A percentile compares a stretch with the other conserved stretches of the same genome.
Conservation (phyloP, 2,797 vertebrate genomes). For the Xyrichtys novacula region DNA sequence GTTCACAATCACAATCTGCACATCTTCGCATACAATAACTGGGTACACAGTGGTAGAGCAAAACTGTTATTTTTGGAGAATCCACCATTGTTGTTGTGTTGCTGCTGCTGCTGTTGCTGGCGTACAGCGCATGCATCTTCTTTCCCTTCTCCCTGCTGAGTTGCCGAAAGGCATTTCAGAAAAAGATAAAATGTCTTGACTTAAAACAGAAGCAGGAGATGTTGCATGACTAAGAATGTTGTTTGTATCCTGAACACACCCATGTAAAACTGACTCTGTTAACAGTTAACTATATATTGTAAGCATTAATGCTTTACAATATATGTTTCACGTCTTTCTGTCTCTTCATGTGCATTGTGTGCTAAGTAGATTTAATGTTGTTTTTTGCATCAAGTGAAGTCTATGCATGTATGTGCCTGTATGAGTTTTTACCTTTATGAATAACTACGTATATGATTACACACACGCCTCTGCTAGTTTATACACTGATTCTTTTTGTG, state of each 20-base stretch:
- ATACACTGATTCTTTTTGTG: background rate
- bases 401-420: background rate
- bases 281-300: constrained; percentile 14
- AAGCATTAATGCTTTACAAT: constrained; percentile 18
- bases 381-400: background rate
- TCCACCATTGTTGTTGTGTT: constrained; percentile 17
- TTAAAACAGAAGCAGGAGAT: constrained; percentile 47
- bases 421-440: background rate
- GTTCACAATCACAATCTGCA: constrained; percentile 21
- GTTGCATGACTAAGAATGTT: constrained; percentile 41
- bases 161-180: constrained; percentile 57
- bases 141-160: constrained; percentile 51
- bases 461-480: no score
- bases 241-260: constrained; percentile 44
- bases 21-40: constrained; percentile 26
- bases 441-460: background rate
- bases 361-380: background rate
- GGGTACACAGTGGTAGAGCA: constrained; percentile 7
- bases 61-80: constrained; percentile 48
- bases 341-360: background rate
- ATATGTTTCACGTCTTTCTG: background rate
- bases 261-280: constrained; percentile 19
- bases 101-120: constrained; percentile 37
- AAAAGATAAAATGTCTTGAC: constrained; percentile 63
- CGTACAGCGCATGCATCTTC: constrained; percentile 36